Evolutionary conservation across 1,140 invertebrate genomes (phyloP).

Genomic region (Macrocentrus cingulum): DNA sequence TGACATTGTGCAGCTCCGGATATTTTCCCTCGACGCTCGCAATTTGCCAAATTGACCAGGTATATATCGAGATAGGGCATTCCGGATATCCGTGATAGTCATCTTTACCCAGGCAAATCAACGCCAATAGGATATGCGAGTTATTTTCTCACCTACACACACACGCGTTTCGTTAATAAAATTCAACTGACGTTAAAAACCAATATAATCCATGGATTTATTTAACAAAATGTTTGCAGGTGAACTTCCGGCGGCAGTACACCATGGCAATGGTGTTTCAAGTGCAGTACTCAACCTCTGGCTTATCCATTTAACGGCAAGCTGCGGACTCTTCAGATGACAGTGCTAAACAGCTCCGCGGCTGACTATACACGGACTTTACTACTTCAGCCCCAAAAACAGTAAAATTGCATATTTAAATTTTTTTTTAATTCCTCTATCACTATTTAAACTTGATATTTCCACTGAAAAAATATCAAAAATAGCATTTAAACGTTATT

Average conservation of each 20-base stretch:
- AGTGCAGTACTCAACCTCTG: constrained; percentile 56
- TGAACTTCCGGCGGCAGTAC: constrained; percentile 59
- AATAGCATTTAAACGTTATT: no score
- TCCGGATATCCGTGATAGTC: constrained; percentile 15
- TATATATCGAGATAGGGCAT: constrained; percentile 19
- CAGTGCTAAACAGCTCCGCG: constrained; percentile 52
- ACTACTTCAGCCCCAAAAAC: no score
- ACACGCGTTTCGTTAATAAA: background rate
- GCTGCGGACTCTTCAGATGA: constrained; percentile 58
- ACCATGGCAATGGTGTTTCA: constrained; percentile 58
- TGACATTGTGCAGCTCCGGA: constrained; percentile 7
- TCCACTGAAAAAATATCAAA: no score
- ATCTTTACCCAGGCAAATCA: constrained; percentile 2
- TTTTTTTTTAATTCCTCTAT: no score
- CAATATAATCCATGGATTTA: background rate
- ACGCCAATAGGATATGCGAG: constrained; percentile 6
- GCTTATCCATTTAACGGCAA: constrained; percentile 56
- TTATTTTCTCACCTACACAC: no score
- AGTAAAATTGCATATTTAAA: no score
- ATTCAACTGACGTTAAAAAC: no score
- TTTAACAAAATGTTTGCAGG: constrained; percentile 41
- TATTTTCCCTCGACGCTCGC: constrained; percentile 22
- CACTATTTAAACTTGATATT: no score
- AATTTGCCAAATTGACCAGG: constrained; percentile 25
- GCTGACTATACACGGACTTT: no score